These are phyloP conservation scores for Sorex fumeus DNA, from an alignment of 2,113 vertebrate species.

Conservation along the genomic window DNA sequence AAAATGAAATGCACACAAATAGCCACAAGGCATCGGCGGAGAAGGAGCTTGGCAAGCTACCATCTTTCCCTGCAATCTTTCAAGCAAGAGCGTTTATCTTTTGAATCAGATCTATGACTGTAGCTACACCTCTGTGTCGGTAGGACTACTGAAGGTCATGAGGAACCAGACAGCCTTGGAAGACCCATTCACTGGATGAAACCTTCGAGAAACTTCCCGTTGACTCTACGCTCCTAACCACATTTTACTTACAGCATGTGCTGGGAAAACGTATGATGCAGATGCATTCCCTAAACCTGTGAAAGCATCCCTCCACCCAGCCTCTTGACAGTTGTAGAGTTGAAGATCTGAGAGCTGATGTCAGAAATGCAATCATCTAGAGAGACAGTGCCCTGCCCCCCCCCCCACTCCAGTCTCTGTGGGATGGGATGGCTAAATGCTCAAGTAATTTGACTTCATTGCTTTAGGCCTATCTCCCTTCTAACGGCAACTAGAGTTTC, in stretches of 20 bases:
- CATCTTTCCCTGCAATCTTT: not conserved
- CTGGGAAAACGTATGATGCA: not conserved
- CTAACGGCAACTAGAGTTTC: not conserved
- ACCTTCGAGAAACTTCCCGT: not conserved
- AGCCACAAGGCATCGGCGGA: not conserved
- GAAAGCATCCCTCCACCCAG: not conserved
- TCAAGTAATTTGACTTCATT: too few relatives aligned
- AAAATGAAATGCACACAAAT: too few relatives aligned
- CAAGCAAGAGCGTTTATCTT: too few relatives aligned
- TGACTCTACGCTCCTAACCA: not conserved
- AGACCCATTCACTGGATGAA: not conserved
- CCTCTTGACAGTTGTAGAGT: not conserved
- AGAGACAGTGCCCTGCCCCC: not conserved
- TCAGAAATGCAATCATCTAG: not conserved
- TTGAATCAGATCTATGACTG: too few relatives aligned
- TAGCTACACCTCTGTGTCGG: not conserved
- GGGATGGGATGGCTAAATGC: too few relatives aligned
- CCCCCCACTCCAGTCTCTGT: not conserved
- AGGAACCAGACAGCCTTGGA: not conserved
- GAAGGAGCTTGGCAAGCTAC: not conserved
- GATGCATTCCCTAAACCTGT: not conserved
- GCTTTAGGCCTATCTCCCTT: not conserved
- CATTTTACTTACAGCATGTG: not conserved
- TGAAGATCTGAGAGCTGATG: not conserved
- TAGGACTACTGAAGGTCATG: not conserved